These are phyloP conservation scores for Varecia variegata DNA, from an alignment of 2,797 vertebrate genomes.

Conservation along the genomic window DNA sequence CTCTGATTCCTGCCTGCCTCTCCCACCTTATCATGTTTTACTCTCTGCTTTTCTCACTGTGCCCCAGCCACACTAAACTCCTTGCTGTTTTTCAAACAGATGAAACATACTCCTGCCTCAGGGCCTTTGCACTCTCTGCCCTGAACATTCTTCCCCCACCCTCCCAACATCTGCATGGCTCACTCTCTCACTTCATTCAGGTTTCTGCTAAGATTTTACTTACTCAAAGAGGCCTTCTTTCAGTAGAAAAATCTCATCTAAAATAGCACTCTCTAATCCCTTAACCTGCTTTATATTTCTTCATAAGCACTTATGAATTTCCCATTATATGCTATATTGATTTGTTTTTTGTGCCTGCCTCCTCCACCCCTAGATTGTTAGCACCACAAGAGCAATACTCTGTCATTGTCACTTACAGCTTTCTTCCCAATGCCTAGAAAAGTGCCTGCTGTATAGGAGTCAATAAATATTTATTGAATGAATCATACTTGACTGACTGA, in stretches of 20 bases:
- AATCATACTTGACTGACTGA: not conserved
- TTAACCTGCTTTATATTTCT: conserved; percentile 5
- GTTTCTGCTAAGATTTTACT: not conserved
- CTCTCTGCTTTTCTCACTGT: not conserved
- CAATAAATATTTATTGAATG: not conserved
- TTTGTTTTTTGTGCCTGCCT: not conserved
- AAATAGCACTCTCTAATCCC: not conserved
- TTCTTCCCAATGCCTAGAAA: not conserved
- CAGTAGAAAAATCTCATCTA: not conserved
- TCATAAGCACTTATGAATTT: not conserved
- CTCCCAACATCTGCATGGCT: not conserved
- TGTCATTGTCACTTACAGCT: not conserved
- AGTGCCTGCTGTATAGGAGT: not conserved
- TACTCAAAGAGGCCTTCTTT: not conserved
- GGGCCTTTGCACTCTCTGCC: not conserved
- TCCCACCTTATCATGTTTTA: not conserved
- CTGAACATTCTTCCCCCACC: not conserved
- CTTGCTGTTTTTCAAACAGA: not conserved
- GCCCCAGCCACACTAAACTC: not conserved
- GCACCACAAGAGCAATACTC: not conserved
- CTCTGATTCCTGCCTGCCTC: not conserved
- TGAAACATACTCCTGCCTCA: not conserved
- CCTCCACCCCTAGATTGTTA: not conserved
- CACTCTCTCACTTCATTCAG: not conserved
- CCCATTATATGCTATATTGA: not conserved